phyloP scores from a whole-genome alignment of 2,797 vertebrate species.

The Sebastes variabilis region DNA sequence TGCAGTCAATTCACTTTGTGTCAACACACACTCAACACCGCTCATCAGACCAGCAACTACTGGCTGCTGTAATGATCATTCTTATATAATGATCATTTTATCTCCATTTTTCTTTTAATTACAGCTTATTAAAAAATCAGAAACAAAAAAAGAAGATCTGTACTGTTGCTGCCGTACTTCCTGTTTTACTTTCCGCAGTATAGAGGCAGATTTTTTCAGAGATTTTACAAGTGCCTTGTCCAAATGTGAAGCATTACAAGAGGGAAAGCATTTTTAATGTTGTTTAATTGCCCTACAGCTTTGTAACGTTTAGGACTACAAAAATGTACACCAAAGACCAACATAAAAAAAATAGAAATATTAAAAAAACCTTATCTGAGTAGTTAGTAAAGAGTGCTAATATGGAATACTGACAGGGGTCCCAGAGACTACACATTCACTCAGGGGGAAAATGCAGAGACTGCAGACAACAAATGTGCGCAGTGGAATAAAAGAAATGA shows the following conservation, averaged over 20 bases:
- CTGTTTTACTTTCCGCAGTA: not conserved
- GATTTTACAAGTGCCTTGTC: not conserved
- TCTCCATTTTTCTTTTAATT: not conserved
- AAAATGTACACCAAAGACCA: not conserved
- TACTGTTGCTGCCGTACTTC: rapidly evolving
- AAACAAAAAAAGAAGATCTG: not conserved
- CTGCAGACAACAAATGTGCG: not conserved
- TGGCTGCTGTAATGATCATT: not conserved
- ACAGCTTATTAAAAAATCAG: not conserved
- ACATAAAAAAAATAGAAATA: not conserved
- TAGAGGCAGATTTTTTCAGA: not conserved
- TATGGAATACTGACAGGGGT: not conserved
- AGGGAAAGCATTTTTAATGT: not conserved
- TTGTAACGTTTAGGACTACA: not conserved
- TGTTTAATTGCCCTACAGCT: not conserved
- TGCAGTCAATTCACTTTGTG: conserved; percentile 22
- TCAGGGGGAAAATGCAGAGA: not conserved
- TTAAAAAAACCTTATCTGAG: not conserved
- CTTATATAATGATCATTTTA: not conserved
- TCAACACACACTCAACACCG: conserved; percentile 3
- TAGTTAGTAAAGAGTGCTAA: not conserved
- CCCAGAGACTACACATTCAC: not conserved
- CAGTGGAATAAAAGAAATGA: conserved; percentile 1
- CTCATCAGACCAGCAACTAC: not conserved
- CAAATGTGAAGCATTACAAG: not conserved